These are phyloP conservation scores for Uropsilus gracilis DNA, from an alignment of 2,113 vertebrate species.

Conservation along the genomic window DNA sequence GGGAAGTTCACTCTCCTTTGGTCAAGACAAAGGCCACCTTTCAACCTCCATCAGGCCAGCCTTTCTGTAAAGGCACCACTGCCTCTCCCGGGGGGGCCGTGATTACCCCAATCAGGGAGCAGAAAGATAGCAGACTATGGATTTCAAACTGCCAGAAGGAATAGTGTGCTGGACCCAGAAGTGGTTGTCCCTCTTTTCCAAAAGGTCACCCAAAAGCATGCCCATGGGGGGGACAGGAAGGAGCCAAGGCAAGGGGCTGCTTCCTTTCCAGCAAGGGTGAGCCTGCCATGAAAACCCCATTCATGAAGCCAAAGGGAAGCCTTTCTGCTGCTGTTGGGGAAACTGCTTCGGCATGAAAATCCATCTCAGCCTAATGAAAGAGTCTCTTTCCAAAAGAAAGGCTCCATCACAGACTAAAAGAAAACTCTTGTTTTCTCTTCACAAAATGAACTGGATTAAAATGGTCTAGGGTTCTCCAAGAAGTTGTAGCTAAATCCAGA, in stretches of 20 bases:
- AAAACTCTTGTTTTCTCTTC: slow-evolving; percentile 1
- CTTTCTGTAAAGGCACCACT: neutral
- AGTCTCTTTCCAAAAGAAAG: slow-evolving; percentile 47
- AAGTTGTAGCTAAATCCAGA: neutral
- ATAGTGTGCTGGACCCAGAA: neutral
- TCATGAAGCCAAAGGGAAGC: slow-evolving; percentile 13
- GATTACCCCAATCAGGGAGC: neutral
- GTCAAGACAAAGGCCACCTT: neutral
- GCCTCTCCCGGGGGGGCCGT: neutral
- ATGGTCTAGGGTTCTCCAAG: neutral
- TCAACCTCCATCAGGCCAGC: neutral
- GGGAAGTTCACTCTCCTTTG: neutral
- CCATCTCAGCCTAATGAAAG: slow-evolving; percentile 23
- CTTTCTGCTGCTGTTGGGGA: neutral
- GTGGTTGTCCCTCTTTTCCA: neutral
- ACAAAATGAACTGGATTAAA: neutral
- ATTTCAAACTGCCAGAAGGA: neutral
- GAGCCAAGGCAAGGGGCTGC: neutral
- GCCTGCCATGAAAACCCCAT: slow-evolving; percentile 55
- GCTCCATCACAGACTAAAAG: neutral
- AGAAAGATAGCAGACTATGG: neutral
- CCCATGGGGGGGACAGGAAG: neutral
- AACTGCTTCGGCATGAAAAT: slow-evolving; percentile 13
- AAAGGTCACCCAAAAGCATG: slow-evolving; percentile 43
- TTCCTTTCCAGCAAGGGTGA: slow-evolving; percentile 52